Conservation (phyloP, 2,797 vertebrate genomes). For the Otolemur crassicaudatus region DNA sequence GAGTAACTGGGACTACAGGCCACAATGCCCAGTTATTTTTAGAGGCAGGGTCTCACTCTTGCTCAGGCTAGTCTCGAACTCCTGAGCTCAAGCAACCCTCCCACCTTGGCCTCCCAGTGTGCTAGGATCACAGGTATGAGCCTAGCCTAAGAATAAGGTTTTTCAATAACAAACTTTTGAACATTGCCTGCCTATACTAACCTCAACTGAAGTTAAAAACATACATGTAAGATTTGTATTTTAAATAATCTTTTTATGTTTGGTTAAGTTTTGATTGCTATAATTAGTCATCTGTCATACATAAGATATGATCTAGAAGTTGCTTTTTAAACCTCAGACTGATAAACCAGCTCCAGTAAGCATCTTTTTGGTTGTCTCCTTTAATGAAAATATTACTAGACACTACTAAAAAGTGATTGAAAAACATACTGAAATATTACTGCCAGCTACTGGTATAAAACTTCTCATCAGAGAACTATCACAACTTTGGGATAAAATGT, state of each 20-base stretch:
- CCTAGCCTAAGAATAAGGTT: not conserved
- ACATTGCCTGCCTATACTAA: not conserved
- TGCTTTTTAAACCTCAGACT: not conserved
- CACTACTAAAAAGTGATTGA: not conserved
- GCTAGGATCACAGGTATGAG: too few species aligned
- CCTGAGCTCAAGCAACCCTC: too few species aligned
- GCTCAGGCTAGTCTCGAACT: too few species aligned
- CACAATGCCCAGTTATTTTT: too few species aligned
- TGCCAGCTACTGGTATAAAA: not conserved
- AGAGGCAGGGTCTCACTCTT: too few species aligned
- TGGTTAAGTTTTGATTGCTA: not conserved
- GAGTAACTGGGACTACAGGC: too few species aligned
- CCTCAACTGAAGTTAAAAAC: constrained; percentile 28
- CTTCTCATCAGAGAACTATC: constrained; percentile 56
- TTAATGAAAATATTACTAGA: constrained; percentile 55
- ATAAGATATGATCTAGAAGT: constrained; percentile 11
- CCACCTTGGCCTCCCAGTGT: too few species aligned
- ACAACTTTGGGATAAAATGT: constrained; percentile 58
- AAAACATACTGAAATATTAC: constrained; percentile 47
- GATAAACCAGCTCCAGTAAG: not conserved
- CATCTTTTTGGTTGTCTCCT: not conserved
- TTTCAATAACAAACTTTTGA: constrained; percentile 60
- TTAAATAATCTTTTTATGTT: constrained; percentile 20
- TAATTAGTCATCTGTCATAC: not conserved
- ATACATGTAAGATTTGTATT: not conserved